Conservation (phyloP, 1,140 invertebrate genomes). For the Pseudomyrmex dendroicus region DNA sequence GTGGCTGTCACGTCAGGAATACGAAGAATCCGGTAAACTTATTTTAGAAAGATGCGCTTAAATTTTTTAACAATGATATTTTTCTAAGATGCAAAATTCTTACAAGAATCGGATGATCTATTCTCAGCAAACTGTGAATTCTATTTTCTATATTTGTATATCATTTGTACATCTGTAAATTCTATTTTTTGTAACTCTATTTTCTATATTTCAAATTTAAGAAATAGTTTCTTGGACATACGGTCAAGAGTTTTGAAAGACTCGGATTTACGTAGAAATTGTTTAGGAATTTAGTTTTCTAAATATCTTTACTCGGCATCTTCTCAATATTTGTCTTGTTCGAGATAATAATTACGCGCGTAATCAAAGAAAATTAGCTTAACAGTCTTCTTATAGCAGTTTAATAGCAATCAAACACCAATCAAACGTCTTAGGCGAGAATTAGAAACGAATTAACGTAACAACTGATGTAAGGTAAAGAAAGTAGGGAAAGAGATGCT, state of each 20-base stretch:
- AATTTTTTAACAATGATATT: constrained; percentile 11
- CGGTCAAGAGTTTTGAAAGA: not conserved
- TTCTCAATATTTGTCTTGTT: not conserved
- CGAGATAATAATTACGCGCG: not conserved
- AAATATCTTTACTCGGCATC: not conserved
- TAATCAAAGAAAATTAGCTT: not conserved
- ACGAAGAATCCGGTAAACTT: constrained; percentile 96
- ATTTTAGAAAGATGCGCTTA: constrained; percentile 91
- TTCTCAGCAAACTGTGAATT: not conserved
- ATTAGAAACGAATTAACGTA: constrained; percentile 11
- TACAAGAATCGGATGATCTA: not conserved
- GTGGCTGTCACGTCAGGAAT: constrained; percentile 99
- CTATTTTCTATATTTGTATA: not conserved
- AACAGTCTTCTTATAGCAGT: not conserved
- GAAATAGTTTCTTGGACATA: not conserved
- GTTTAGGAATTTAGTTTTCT: not conserved
- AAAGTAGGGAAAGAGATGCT: too few species aligned
- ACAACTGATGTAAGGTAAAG: not conserved
- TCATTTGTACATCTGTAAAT: not conserved
- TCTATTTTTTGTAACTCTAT: not conserved
- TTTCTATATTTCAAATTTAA: not conserved
- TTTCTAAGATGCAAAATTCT: not conserved
- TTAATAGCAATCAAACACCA: not conserved
- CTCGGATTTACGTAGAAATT: not conserved
- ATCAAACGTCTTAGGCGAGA: constrained; percentile 7